Evolutionary conservation across 2,797 vertebrate species (phyloP).

Genomic region (Rhadinocentrus ornatus): DNA sequence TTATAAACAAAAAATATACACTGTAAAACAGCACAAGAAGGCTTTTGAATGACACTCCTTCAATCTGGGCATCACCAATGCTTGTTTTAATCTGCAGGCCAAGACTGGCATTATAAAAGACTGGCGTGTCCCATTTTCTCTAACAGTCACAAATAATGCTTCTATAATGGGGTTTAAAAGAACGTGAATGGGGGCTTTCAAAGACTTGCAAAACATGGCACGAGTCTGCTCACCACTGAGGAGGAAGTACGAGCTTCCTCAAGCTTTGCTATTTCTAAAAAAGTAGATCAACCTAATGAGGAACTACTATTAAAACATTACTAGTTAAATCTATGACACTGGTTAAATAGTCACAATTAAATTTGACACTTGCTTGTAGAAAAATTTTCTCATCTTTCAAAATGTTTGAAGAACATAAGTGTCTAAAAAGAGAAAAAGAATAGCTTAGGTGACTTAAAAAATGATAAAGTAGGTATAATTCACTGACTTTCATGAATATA

Average conservation of each 20-base stretch:
- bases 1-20: constrained; percentile 10
- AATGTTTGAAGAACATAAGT: background rate
- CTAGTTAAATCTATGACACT: background rate
- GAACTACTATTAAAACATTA: constrained; percentile 31
- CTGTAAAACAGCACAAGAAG: constrained; percentile 6
- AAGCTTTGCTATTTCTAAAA: background rate
- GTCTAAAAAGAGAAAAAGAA: background rate
- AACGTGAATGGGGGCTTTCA: constrained; percentile 37
- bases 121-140: constrained; percentile 63
- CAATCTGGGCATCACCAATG: constrained; percentile 18
- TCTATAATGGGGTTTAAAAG: constrained; percentile 44
- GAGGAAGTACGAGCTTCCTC: constrained; percentile 15
- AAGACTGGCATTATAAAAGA: constrained; percentile 42
- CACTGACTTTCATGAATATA: no score
- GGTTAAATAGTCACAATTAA: background rate
- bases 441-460: constrained; percentile 4
- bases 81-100: constrained; percentile 33
- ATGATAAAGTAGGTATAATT: constrained; percentile 1
- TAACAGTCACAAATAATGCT: constrained; percentile 61
- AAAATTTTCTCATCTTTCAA: background rate
- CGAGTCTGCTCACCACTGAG: background rate
- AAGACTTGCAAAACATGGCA: background rate
- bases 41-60: constrained; percentile 21
- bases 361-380: constrained; percentile 4
- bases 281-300: background rate